These are phyloP conservation scores for Rhaphigaster nebulosa DNA, from an alignment of 2,888 invertebrate genomes.

Conservation along the genomic window DNA sequence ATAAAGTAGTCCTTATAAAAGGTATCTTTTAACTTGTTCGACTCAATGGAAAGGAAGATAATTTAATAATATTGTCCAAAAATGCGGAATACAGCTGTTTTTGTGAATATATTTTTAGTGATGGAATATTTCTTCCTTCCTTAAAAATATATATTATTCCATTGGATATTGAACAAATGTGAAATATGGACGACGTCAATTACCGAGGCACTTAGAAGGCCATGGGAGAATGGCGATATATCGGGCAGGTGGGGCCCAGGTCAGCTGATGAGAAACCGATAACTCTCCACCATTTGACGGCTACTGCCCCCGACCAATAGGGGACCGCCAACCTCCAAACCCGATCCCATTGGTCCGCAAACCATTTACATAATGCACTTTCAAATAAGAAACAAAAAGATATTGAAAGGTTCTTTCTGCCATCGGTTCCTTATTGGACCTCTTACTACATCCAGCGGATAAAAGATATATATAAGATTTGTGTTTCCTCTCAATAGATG, in stretches of 20 bases:
- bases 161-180: neutral
- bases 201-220: neutral
- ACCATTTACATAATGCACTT: neutral
- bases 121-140: neutral
- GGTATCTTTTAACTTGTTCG: too few species aligned
- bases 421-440: neutral
- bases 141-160: too few species aligned
- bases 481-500: too few species aligned
- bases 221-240: neutral
- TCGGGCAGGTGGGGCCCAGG: neutral
- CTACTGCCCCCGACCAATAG: neutral
- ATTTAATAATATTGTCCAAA: too few species aligned
- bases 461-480: too few species aligned
- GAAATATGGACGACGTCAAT: neutral
- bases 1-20: too few species aligned
- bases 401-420: neutral
- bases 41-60: too few species aligned
- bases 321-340: neutral
- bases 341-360: neutral
- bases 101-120: too few species aligned
- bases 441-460: too few species aligned
- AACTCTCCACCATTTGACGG: neutral
- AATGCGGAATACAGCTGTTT: too few species aligned
- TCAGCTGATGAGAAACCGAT: slow-evolving; percentile 26
- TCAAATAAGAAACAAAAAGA: neutral